A percentile compares a stretch with the other conserved stretches of the same genome.
phyloP scores from a whole-genome alignment of 2,797 vertebrate species.

The Anguilla obscura region DNA sequence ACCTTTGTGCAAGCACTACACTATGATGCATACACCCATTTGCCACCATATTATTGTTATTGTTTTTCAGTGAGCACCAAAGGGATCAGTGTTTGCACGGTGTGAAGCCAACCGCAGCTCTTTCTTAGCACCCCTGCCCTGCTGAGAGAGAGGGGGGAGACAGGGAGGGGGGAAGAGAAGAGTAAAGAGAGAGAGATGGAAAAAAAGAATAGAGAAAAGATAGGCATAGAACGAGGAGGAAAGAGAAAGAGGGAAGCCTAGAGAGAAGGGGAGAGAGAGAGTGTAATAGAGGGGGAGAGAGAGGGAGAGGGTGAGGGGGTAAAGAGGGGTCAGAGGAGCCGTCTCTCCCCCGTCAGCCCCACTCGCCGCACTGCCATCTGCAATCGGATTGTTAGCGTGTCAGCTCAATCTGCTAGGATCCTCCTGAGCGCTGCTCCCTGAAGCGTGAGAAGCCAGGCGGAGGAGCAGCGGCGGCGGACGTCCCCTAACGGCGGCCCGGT shows the following conservation, averaged over 20 bases:
- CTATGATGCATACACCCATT: not conserved
- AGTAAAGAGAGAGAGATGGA: not conserved
- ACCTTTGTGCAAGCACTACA: not conserved
- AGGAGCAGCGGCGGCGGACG: constrained; percentile 57
- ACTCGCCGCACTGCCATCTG: constrained; percentile 60
- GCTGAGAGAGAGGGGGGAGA: not conserved
- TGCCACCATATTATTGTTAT: not conserved
- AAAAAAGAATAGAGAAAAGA: not conserved
- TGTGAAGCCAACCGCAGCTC: not conserved
- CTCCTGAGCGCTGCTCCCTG: constrained; percentile 66
- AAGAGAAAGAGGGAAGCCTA: constrained; percentile 10
- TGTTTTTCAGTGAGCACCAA: not conserved
- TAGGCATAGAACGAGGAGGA: not conserved
- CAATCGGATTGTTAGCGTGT: constrained; percentile 77
- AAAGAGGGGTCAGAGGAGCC: constrained; percentile 56
- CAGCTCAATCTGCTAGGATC: constrained; percentile 73
- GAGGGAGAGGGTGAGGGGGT: constrained; percentile 47
- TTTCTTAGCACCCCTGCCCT: constrained; percentile 1
- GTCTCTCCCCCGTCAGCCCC: constrained; percentile 53
- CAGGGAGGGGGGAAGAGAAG: constrained; percentile 36
- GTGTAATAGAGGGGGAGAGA: not conserved
- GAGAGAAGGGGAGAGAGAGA: constrained; percentile 24
- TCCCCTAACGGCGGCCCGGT: constrained; percentile 68
- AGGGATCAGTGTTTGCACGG: not conserved
- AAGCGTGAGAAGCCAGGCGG: constrained; percentile 61